Evolutionary conservation across 2,797 vertebrate species (phyloP).

Genomic region (Melanogrammus aeglefinus): DNA sequence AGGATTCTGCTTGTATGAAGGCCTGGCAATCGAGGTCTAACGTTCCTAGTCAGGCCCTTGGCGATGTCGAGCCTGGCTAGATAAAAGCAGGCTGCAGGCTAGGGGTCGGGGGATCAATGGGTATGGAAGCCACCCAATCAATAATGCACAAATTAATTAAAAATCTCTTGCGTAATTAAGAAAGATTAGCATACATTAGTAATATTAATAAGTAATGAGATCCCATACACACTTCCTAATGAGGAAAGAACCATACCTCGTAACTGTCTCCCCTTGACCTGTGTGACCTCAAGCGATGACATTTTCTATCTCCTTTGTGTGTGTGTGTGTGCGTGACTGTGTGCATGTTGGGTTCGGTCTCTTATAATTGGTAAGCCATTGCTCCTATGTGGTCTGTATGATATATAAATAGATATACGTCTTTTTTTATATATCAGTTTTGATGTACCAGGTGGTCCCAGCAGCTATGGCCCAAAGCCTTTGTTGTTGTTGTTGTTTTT

Average conservation of each 20-base stretch:
- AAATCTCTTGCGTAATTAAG: slow-evolving; percentile 60
- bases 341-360: too few species aligned
- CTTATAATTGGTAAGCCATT: too few species aligned
- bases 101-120: slow-evolving; percentile 25
- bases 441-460: too few species aligned
- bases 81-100: not conserved
- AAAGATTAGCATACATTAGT: slow-evolving; percentile 16
- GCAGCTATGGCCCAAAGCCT: too few species aligned
- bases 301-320: too few species aligned
- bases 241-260: slow-evolving; percentile 45
- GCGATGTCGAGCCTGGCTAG: slow-evolving; percentile 51
- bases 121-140: slow-evolving; percentile 28
- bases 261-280: slow-evolving; percentile 17
- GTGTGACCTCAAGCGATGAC: not conserved
- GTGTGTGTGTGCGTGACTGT: too few species aligned
- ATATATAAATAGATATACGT: too few species aligned
- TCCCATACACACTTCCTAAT: slow-evolving; percentile 55
- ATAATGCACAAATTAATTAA: slow-evolving; percentile 64
- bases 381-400: too few species aligned
- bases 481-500: too few species aligned
- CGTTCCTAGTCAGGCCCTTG: slow-evolving; percentile 45
- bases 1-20: slow-evolving; percentile 45
- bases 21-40: slow-evolving; percentile 44
- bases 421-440: too few species aligned
- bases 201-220: slow-evolving; percentile 60